phyloP scores from a whole-genome alignment of 2,113 vertebrate species.

The Hyaena hyaena region DNA sequence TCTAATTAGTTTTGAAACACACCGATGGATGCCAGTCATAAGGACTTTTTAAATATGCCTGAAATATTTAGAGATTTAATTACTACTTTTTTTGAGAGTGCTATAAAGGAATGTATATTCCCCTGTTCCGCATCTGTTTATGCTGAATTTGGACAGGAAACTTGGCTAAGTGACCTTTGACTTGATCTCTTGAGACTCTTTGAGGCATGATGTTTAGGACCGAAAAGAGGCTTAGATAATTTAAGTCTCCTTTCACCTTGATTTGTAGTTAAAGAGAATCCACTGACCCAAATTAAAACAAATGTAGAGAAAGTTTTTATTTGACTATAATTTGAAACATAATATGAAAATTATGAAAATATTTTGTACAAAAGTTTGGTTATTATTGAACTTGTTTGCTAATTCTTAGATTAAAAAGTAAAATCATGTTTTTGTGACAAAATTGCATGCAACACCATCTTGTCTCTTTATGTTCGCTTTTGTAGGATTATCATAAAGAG shows the following conservation, averaged over 20 bases:
- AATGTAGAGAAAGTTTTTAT: constrained; percentile 14
- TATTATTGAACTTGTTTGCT: background rate
- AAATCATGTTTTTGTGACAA: background rate
- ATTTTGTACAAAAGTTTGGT: background rate
- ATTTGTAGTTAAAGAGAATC: background rate
- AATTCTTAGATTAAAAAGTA: background rate
- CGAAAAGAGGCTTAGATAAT: background rate
- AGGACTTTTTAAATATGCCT: background rate
- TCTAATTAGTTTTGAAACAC: constrained; percentile 30
- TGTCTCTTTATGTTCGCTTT: constrained; percentile 17
- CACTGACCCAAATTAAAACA: background rate
- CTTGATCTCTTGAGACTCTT: background rate
- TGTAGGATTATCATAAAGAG: background rate
- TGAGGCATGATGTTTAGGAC: background rate
- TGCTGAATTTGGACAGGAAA: constrained; percentile 5
- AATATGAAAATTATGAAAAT: background rate
- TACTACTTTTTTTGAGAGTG: background rate
- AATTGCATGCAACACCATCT: background rate
- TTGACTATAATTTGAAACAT: constrained; percentile 11
- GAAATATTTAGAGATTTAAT: constrained; percentile 1
- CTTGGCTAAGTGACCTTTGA: background rate
- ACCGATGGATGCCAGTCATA: background rate
- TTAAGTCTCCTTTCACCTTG: background rate
- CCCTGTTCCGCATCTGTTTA: background rate
- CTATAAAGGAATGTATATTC: background rate